Evolutionary conservation across 2,888 invertebrate species (phyloP), one percentile per base, ranked within the genome.

Genomic region (Neuroscelio doddi): DNA sequence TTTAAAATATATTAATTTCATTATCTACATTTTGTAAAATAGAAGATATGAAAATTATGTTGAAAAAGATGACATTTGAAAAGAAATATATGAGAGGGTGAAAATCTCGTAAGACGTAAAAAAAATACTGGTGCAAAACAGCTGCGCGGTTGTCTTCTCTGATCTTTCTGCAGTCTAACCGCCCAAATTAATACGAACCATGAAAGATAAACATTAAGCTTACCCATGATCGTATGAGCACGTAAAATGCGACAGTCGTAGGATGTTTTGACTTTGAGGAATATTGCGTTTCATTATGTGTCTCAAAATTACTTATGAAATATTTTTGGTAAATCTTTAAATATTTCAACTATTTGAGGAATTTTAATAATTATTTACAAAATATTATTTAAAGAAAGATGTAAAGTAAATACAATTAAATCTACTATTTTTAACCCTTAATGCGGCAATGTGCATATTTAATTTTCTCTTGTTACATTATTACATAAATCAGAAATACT

Each of bases 221-320:
- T 52, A 57, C 67, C 51, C 47, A 49, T 36, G 58, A 27, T 42
- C 45, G 58, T 65, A 39, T 64, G 64, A 55, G 44, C 47, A 55
- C 42, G 45, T 56, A 57, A 53, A 46, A 61, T 47, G 64, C 49
- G 62, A 9, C 30, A 39, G 45, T 57, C 55, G 58, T 73, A 78
- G 75, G 74, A 78, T 76, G 78, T 78, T 78, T 74, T 75, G 72
- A 76, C 77, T 76, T 72, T 68, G 69, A 70, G 67, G 66, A 69
- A 65, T 59, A 58, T 51, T 56, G 21, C 39, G 30, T 36, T 63
- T 53, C 58, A 44, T 59, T 57, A 51, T 10, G 21, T 30, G 30
- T 9, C 30, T 67, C 67, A n/a, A n/a, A n/a, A n/a, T n/a, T n/a
- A n/a, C n/a, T n/a, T n/a, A n/a, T n/a, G n/a, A n/a, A n/a, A n/a